Percentiles rank a stretch among this genome's conserved stretches.
phyloP scores from a whole-genome alignment of 2,888 invertebrate species.

The Tinea pellionella region DNA sequence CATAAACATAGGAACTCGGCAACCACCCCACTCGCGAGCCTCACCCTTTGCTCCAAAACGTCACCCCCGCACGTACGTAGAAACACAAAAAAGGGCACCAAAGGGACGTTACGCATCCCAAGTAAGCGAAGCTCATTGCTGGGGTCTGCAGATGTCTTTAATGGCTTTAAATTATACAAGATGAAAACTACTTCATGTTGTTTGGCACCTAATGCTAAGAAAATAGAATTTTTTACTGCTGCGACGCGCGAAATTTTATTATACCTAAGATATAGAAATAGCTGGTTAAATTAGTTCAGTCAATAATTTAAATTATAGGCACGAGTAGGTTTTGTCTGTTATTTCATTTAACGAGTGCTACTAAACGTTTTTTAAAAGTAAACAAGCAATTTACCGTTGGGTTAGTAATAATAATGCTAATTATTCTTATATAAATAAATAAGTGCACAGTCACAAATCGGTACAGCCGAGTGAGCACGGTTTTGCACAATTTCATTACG shows the following conservation, averaged over 20 bases:
- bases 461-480: slow-evolving; percentile 43
- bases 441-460: neutral
- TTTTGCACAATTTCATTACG: slow-evolving; percentile 50
- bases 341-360: too few species aligned
- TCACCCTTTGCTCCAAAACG: slow-evolving; percentile 68
- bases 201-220: slow-evolving; percentile 21
- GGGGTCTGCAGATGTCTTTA: slow-evolving; percentile 67
- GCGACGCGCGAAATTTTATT: neutral
- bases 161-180: slow-evolving; percentile 69
- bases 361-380: too few species aligned
- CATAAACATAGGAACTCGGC: slow-evolving; percentile 39
- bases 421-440: neutral
- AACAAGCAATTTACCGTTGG: too few species aligned
- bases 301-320: too few species aligned
- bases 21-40: slow-evolving; percentile 43
- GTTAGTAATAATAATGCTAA: neutral
- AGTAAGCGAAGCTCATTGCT: slow-evolving; percentile 62
- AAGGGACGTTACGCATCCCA: slow-evolving; percentile 63
- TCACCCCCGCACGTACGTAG: slow-evolving; percentile 65
- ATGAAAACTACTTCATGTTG: slow-evolving; percentile 34
- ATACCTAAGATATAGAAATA: neutral
- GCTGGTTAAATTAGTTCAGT: neutral
- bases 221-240: neutral
- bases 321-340: too few species aligned
- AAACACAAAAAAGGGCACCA: slow-evolving; percentile 63